These are phyloP conservation scores for Poeciliopsis turneri DNA, from an alignment of 2,797 vertebrate genomes.

Conservation along the genomic window DNA sequence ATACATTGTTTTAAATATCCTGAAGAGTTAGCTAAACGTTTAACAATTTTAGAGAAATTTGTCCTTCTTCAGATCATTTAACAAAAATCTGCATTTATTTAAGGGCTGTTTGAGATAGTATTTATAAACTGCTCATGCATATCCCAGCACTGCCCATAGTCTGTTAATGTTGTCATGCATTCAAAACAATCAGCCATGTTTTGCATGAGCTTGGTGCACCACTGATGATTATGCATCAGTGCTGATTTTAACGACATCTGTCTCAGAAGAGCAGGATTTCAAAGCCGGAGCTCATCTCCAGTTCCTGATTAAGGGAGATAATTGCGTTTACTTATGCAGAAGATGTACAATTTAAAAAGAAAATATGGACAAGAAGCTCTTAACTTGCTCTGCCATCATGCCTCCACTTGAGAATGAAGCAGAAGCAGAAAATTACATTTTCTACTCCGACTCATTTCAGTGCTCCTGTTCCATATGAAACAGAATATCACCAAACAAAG, in stretches of 20 bases:
- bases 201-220: conserved; percentile 26
- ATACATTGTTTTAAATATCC: not conserved
- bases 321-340: conserved; percentile 56
- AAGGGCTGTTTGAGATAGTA: not conserved
- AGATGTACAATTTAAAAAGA: conserved; percentile 55
- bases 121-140: not conserved
- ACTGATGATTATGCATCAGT: conserved; percentile 39
- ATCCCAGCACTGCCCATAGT: not conserved
- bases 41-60: not conserved
- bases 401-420: conserved; percentile 47
- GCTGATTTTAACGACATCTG: conserved; percentile 60
- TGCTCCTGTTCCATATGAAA: conserved; percentile 1
- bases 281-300: conserved; percentile 31
- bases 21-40: not conserved
- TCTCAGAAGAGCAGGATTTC: conserved; percentile 46
- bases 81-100: not conserved
- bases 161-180: not conserved
- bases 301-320: conserved; percentile 50
- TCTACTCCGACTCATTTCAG: conserved; percentile 28
- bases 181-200: conserved; percentile 9
- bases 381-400: conserved; percentile 50
- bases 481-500: conserved; percentile 18
- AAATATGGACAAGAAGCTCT: conserved; percentile 48
- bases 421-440: conserved; percentile 30
- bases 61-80: not conserved